phyloP scores from a whole-genome alignment of 2,888 invertebrate species.

The Carabus problematicus region DNA sequence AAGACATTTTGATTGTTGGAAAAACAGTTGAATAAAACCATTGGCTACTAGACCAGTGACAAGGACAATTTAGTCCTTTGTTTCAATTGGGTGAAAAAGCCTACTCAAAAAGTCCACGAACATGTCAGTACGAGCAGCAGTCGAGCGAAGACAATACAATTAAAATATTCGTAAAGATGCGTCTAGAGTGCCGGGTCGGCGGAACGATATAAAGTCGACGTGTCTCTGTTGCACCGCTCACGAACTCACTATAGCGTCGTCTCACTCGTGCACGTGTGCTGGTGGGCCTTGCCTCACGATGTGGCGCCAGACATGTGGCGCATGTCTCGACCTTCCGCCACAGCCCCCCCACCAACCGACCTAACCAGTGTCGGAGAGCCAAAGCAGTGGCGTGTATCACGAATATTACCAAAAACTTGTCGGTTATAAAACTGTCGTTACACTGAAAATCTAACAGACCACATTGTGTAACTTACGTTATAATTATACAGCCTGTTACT shows the following conservation, averaged over 20 bases:
- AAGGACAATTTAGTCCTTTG: too few species aligned
- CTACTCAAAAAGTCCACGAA: neutral
- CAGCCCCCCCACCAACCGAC: neutral
- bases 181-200: constrained; percentile 2
- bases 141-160: constrained; percentile 1
- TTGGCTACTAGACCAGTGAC: too few species aligned
- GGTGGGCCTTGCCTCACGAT: constrained; percentile 28
- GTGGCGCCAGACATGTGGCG: constrained; percentile 43
- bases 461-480: too few species aligned
- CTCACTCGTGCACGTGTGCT: constrained; percentile 9
- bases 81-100: neutral
- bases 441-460: too few species aligned
- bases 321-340: constrained; percentile 42
- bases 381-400: too few species aligned
- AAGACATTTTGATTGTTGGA: neutral
- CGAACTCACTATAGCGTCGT: neutral
- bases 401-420: too few species aligned
- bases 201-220: constrained; percentile 6
- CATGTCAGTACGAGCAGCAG: constrained; percentile 6
- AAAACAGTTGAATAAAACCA: too few species aligned
- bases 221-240: neutral
- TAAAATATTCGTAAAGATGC: constrained; percentile 12
- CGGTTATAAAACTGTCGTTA: too few species aligned
- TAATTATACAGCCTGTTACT: too few species aligned
- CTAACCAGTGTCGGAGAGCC: neutral